Conservation (phyloP, 2,113 vertebrate species). For the Poeciliopsis occidentalis region DNA sequence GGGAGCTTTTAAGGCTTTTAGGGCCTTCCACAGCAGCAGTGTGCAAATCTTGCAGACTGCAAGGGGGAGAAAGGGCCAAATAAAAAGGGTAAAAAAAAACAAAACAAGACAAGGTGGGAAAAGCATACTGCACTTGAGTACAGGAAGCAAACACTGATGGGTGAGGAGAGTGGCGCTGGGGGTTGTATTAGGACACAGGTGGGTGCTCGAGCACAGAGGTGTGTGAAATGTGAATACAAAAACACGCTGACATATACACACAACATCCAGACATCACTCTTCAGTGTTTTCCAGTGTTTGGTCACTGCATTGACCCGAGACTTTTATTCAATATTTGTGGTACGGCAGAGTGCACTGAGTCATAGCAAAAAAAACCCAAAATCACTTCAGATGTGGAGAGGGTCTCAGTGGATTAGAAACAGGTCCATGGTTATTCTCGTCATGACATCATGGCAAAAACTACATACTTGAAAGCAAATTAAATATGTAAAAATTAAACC, state of each 20-base stretch:
- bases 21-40: constrained; percentile 36
- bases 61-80: constrained; percentile 35
- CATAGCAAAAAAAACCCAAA: constrained; percentile 1
- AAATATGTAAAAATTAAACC: background rate
- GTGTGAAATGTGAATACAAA: constrained; percentile 23
- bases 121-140: constrained; percentile 35
- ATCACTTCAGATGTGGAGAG: constrained; percentile 19
- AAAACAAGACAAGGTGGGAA: constrained; percentile 32
- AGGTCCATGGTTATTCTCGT: constrained; percentile 7
- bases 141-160: constrained; percentile 46
- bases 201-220: constrained; percentile 20
- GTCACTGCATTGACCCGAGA: constrained; percentile 6
- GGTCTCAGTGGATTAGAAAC: constrained; percentile 18
- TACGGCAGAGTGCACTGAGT: constrained; percentile 16
- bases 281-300: constrained; percentile 14
- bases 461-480: background rate
- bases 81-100: background rate
- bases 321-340: constrained; percentile 26
- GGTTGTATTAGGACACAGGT: constrained; percentile 33
- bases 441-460: constrained; percentile 9
- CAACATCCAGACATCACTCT: constrained; percentile 14
- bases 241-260: background rate
- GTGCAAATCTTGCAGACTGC: constrained; percentile 25
- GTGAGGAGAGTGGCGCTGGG: constrained; percentile 6
- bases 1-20: constrained; percentile 67